Base-by-base conservation (phyloP, 2,888 invertebrate genomes). In the Philereme transversata region DNA sequence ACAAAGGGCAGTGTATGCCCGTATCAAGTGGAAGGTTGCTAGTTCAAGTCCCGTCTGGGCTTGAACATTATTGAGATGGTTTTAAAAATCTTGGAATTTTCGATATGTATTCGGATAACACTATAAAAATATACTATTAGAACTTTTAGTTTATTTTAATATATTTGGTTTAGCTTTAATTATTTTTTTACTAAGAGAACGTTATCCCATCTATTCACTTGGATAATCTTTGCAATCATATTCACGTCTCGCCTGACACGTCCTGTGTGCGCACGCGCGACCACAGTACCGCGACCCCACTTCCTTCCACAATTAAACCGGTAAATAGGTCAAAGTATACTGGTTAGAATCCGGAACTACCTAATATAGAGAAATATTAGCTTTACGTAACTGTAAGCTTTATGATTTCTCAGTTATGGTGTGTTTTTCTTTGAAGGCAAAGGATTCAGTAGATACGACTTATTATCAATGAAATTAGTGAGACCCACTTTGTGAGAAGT, bases 171-270 rank as follows among this genome's bases (percentile, higher is more conserved):
- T 22, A 22, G 22, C 22, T 22, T 22, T 22, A 22, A 22, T 22
- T 22, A 22, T 2, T 22, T 22, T 22, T 3, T 22, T 22, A 22
- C 22, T 22, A 22, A 22, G 22, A 22, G 22, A 22, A 22, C 22
- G 22, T 11, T 35, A 34, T 35, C 45, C 44, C 34, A 44, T 59
- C 51, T 60, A 36, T 34, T 47, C 11, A 35, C n/a, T 8, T n/a
- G n/a, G 43, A 48, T 43, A 40, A 57, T 61, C 52, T 52, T 35
- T 52, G 52, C 45, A n/a, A 40, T 35, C 48, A 34, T 57, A 57
- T 61, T 61, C 57, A 41, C 33, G 57, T 53, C 61, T 22, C 57
- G 57, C 48, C 55, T n/a, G 41, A n/a, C 49, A 49, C 53, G 53
- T 61, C 61, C 61, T 52, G 57, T 11, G 10, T 44, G 48, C 51